Base-by-base conservation (phyloP, 2,113 vertebrate genomes). In the Cricetomys ansorgei region DNA sequence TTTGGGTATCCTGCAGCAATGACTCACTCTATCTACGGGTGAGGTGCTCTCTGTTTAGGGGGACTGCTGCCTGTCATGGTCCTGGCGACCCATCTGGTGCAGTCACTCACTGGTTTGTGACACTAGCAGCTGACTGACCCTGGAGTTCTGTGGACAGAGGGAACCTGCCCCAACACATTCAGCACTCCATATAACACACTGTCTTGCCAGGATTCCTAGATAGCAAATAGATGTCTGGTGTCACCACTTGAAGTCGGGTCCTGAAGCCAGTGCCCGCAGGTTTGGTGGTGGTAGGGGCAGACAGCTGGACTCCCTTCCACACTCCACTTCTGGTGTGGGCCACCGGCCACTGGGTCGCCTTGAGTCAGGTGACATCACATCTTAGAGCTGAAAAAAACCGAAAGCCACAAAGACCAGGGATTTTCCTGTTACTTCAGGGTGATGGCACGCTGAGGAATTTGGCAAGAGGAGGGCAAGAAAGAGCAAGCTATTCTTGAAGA, bases 21-120 rank as follows among this genome's bases (percentile, higher is more conserved):
- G 31, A 76, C 43, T 31, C 57, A 17, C 7, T 55, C 16, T 88
- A 29, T n/a, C 31, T 23, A 8, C 6, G 45, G 48, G 10, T 3
- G 55, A 29, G 4, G 1, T 0, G 0, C 23, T 29, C 25, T 37
- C 43, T 34, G 15, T 9, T 37, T 31, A n/a, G 7, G 1, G 27
- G 31, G 43, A 23, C n/a, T 19, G 25, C 43, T 15, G 5, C 43
- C 12, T 40, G 55, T 57, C 81, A 15, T 3, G 40, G 29, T 50
- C 2, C 48, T 4, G 13, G 8, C 34, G n/a, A 73, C 43, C 40
- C 70, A 73, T 25, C 70, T 21, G 4, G 4, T 73, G 40, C 43
- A 2, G 8, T 43, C 77, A 55, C 13, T 72, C 69, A 72, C 37
- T 69, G 31, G 31, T 77, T 73, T 43, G 70, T 43, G 70, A 43